Percentiles rank a stretch among this genome's conserved stretches.
These are phyloP conservation scores for Synergus itoensis DNA, from an alignment of 2,888 invertebrate species.

Conservation along the genomic window DNA sequence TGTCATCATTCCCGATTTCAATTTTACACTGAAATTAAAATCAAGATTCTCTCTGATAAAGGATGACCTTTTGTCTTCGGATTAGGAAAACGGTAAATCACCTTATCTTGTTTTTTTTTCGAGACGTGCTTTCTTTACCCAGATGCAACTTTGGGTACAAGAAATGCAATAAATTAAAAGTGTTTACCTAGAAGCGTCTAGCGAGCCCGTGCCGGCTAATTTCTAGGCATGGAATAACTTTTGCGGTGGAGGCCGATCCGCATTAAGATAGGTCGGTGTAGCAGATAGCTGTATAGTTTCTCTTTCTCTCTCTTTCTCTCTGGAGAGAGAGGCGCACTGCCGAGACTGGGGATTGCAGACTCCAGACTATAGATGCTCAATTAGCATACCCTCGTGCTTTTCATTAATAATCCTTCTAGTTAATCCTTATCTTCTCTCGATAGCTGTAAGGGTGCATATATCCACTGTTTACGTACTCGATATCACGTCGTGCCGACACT, in stretches of 20 bases:
- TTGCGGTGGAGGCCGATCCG: constrained; percentile 64
- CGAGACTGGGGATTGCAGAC: constrained; percentile 48
- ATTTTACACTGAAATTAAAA: background rate
- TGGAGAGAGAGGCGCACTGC: constrained; percentile 42
- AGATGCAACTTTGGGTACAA: constrained; percentile 27
- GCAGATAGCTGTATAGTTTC: constrained; percentile 36
- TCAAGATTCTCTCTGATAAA: background rate
- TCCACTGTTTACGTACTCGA: constrained; percentile 18
- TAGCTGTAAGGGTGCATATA: constrained; percentile 48
- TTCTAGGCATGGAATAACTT: constrained; percentile 71
- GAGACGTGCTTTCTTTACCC: constrained; percentile 35
- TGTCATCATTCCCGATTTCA: background rate
- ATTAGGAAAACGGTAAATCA: constrained; percentile 22
- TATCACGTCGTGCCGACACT: constrained; percentile 53
- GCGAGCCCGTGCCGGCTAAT: constrained; percentile 61
- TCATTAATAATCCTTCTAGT: constrained; percentile 58
- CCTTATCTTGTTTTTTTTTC: constrained; percentile 26
- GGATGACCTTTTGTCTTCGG: background rate
- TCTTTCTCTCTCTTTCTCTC: constrained; percentile 50
- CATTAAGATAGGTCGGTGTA: constrained; percentile 67
- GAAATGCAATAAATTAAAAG: constrained; percentile 50
- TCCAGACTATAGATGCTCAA: constrained; percentile 55
- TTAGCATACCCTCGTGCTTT: constrained; percentile 60
- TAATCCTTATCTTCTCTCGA: constrained; percentile 57
- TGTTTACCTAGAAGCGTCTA: constrained; percentile 51